Evolutionary conservation across 2,797 vertebrate species (phyloP).

Genomic region (Gymnodraco acuticeps): DNA sequence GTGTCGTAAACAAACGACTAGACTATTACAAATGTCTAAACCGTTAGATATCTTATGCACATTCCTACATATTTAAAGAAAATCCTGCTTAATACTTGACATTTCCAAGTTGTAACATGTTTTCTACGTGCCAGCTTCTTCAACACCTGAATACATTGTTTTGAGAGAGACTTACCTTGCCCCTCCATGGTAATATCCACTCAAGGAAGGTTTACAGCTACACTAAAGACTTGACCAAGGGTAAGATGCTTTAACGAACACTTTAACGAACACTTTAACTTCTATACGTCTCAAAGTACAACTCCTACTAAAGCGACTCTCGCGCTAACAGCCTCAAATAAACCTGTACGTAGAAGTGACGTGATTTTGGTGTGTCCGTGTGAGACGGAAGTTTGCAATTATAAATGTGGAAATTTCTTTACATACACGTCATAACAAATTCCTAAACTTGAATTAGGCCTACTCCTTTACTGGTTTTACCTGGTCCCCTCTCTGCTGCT

Average conservation of each 20-base stretch:
- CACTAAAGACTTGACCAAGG: neutral
- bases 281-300: accelerated
- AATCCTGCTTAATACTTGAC: neutral
- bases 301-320: no score
- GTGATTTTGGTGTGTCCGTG: slow-evolving; percentile 12
- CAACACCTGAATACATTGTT: neutral
- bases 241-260: accelerated
- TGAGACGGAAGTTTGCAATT: neutral
- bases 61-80: neutral
- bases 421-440: no score
- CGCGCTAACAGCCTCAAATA: neutral
- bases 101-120: neutral
- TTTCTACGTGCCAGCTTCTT: neutral
- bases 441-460: accelerated
- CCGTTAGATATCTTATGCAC: neutral
- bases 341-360: slow-evolving; percentile 15
- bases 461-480: slow-evolving; percentile 40
- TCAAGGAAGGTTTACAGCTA: neutral
- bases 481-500: slow-evolving; percentile 37
- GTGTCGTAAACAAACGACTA: neutral
- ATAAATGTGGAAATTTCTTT: neutral
- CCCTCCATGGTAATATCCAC: slow-evolving; percentile 30
- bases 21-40: neutral
- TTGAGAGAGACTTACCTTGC: slow-evolving; percentile 48
- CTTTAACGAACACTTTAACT: neutral